phyloP scores from a whole-genome alignment of 2,888 invertebrate genomes.

The Xanthorhoe spadicearia region DNA sequence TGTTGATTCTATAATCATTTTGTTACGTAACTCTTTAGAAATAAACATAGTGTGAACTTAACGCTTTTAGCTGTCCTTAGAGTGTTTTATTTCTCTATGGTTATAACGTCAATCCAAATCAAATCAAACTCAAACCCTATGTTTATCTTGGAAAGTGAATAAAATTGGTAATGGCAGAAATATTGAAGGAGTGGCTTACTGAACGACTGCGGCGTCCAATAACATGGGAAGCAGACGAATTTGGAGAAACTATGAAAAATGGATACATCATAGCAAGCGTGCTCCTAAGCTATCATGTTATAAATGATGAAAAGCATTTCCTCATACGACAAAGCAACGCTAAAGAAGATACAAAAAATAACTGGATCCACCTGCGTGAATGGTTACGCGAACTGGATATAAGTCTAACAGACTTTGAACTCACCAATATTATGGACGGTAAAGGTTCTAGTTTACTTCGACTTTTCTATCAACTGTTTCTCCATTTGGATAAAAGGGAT shows the following conservation, averaged over 20 bases:
- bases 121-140: not conserved
- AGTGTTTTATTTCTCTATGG: too few relatives aligned
- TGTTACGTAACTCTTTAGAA: too few relatives aligned
- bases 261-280: conserved; percentile 84
- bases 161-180: conserved; percentile 78
- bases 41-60: too few relatives aligned
- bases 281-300: conserved; percentile 84
- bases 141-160: not conserved
- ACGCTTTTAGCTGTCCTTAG: not conserved
- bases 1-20: too few relatives aligned
- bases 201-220: conserved; percentile 82
- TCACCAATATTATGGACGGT: conserved; percentile 78
- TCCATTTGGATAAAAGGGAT: conserved; percentile 85
- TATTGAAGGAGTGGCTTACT: conserved; percentile 86
- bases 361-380: conserved; percentile 78
- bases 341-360: conserved; percentile 73
- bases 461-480: conserved; percentile 86
- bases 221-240: conserved; percentile 81
- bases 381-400: conserved; percentile 84
- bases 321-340: conserved; percentile 72
- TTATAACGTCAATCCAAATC: not conserved
- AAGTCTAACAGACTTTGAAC: conserved; percentile 68
- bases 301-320: conserved; percentile 82
- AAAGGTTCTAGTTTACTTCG: conserved; percentile 80
- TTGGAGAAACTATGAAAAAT: conserved; percentile 84